These are phyloP conservation scores for Patagioenas fasciata DNA, from an alignment of 2,113 vertebrate genomes.

Conservation along the genomic window DNA sequence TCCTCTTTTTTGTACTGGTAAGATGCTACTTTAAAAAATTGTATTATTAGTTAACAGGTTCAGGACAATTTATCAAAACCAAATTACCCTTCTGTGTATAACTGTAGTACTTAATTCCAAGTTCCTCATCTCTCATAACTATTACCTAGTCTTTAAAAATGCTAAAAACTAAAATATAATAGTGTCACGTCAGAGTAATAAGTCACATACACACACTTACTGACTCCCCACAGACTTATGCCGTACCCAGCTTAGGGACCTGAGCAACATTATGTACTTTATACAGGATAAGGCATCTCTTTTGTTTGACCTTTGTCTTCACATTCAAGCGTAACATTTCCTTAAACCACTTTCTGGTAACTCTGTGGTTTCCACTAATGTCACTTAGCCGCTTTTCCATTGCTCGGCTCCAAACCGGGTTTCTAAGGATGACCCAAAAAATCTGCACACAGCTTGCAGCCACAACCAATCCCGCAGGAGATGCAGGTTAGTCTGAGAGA, in stretches of 20 bases:
- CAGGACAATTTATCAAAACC: slow-evolving; percentile 95
- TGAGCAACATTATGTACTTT: slow-evolving; percentile 64
- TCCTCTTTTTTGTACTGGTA: slow-evolving; percentile 87
- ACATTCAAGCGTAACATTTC: slow-evolving; percentile 70
- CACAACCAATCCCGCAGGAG: rapidly evolving
- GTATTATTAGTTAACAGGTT: slow-evolving; percentile 97
- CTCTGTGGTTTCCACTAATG: slow-evolving; percentile 35
- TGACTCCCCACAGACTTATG: slow-evolving; percentile 79
- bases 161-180: slow-evolving; percentile 92
- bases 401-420: neutral
- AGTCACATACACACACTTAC: slow-evolving; percentile 86
- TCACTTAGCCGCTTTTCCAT: neutral
- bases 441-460: neutral
- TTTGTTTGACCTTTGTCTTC: slow-evolving; percentile 78
- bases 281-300: slow-evolving; percentile 46
- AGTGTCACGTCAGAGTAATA: slow-evolving; percentile 89
- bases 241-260: slow-evolving; percentile 56
- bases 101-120: slow-evolving; percentile 92
- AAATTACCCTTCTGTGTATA: slow-evolving; percentile 99
- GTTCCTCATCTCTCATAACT: slow-evolving; percentile 94
- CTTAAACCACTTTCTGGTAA: slow-evolving; percentile 67
- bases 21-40: slow-evolving; percentile 94
- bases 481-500: neutral
- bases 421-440: neutral
- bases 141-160: slow-evolving; percentile 98